Percentiles rank a stretch among this genome's conserved stretches.
These are phyloP conservation scores for Anas capensis DNA, from an alignment of 2,797 vertebrate species.

Conservation along the genomic window DNA sequence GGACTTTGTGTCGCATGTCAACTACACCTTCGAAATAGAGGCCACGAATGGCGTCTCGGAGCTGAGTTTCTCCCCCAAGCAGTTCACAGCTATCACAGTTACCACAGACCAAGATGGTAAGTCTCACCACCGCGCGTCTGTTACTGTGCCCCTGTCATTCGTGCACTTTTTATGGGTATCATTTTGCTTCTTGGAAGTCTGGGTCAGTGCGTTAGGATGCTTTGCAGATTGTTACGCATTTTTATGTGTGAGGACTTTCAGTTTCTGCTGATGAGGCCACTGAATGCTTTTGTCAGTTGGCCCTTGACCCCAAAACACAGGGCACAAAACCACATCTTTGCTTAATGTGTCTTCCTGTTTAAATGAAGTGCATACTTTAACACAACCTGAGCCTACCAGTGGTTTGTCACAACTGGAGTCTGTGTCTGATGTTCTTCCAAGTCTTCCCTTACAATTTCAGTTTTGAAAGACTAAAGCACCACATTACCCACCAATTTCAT, in stretches of 20 bases:
- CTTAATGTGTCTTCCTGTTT: not conserved
- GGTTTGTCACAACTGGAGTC: not conserved
- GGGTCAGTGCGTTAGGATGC: not conserved
- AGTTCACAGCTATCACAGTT: slow-evolving; percentile 90
- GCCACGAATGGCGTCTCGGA: slow-evolving; percentile 95
- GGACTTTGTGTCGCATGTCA: slow-evolving; percentile 92
- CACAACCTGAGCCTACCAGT: no score
- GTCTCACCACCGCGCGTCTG: slow-evolving; percentile 39
- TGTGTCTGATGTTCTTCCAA: not conserved
- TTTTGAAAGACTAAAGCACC: not conserved
- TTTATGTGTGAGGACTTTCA: not conserved
- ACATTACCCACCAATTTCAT: not conserved
- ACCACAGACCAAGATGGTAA: slow-evolving; percentile 94
- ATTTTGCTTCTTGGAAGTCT: not conserved
- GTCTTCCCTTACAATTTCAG: not conserved
- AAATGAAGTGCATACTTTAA: not conserved
- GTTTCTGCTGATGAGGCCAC: not conserved
- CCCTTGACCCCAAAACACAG: not conserved
- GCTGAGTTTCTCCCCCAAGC: slow-evolving; percentile 90
- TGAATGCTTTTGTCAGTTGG: not conserved
- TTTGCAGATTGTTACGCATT: not conserved
- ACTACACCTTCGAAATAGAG: slow-evolving; percentile 98
- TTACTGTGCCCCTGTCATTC: not conserved
- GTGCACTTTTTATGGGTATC: accelerated
- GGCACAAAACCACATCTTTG: not conserved